Evolutionary conservation across 2,888 invertebrate genomes (phyloP), one percentile per base, ranked within the genome.

Genomic region (Ptychoptera albimana): DNA sequence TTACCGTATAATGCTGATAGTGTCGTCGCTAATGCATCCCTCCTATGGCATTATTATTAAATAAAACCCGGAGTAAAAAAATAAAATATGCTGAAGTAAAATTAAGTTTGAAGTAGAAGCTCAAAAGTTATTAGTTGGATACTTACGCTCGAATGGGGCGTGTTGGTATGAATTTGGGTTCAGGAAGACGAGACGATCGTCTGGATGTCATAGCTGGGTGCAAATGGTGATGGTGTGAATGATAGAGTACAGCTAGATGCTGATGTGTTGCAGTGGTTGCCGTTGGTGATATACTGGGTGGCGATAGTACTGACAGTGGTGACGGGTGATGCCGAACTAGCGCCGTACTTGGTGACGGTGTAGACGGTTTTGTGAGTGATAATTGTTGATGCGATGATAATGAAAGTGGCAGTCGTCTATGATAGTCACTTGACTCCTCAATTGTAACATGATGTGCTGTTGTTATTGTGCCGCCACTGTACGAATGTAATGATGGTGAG

Each of bases 1-100:
- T 93, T 91, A 39, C 91, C 92, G 63, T 94, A 94, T 29, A 94
- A 74, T 1, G 92, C 92, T 50, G 93, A 93, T 51, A 93, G 72
- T 13, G 89, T 85, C 32, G 87, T 84, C 47, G 88, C 85, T 59
- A 92, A 68, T 51, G 89, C 87, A 65, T 91, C 88, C 49, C 74
- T 67, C 54, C 89, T 91, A 66, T 42, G 14, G 30, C 10, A 14
- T 30, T 66, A 67, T 54, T 48, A 47, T 44, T 49, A 42, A 48
- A n/a, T 13, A 30, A 31, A 30, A 42, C 30, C 35, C 30, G 45
- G 9, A 42, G n/a, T n/a, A 7, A 30, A 12, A 38, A 36, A 15
- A 13, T 36, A 9, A 35, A 12, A 14, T 14, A 45, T 42, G n/a
- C n/a, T n/a, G n/a, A 45, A 2, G 43, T 23, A 35, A 13, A 42